phyloP scores from a whole-genome alignment of 2,888 invertebrate genomes.

The Luperina nickerlii region DNA sequence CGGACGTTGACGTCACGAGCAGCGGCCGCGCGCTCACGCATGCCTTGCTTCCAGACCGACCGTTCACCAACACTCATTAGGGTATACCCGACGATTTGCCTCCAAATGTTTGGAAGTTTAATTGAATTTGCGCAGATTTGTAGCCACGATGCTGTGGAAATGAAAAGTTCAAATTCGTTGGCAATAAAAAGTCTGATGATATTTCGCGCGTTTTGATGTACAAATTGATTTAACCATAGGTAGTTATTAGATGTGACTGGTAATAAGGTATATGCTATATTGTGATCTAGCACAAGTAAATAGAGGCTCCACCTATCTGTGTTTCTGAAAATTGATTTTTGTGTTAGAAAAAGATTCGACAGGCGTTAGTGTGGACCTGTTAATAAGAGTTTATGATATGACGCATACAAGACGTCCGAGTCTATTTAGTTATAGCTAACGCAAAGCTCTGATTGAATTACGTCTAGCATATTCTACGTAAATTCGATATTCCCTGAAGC shows the following conservation, averaged over 20 bases:
- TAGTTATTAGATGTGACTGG: neutral
- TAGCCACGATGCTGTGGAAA: constrained; percentile 12
- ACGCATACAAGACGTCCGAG: neutral
- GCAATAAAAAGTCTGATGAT: constrained; percentile 6
- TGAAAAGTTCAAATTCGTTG: constrained; percentile 18
- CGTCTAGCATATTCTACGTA: neutral
- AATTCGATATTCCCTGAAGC: neutral
- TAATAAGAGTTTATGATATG: neutral
- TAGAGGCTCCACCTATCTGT: neutral
- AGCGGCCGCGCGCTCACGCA: constrained; percentile 81
- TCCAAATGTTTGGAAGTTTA: constrained; percentile 57
- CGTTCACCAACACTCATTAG: constrained; percentile 78
- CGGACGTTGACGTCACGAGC: constrained; percentile 74
- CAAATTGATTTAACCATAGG: neutral
- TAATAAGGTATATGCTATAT: neutral
- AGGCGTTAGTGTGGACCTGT: neutral
- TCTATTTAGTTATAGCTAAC: neutral
- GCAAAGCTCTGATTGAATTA: neutral
- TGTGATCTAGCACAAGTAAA: neutral
- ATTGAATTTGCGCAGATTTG: constrained; percentile 59
- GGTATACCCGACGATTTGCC: constrained; percentile 60
- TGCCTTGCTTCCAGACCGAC: constrained; percentile 79
- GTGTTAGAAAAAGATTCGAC: neutral
- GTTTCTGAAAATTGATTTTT: neutral
- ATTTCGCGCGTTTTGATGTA: neutral